Percentiles rank a stretch among this genome's conserved stretches.
phyloP scores from a whole-genome alignment of 2,888 invertebrate genomes.

The Scotopteryx bipunctaria region DNA sequence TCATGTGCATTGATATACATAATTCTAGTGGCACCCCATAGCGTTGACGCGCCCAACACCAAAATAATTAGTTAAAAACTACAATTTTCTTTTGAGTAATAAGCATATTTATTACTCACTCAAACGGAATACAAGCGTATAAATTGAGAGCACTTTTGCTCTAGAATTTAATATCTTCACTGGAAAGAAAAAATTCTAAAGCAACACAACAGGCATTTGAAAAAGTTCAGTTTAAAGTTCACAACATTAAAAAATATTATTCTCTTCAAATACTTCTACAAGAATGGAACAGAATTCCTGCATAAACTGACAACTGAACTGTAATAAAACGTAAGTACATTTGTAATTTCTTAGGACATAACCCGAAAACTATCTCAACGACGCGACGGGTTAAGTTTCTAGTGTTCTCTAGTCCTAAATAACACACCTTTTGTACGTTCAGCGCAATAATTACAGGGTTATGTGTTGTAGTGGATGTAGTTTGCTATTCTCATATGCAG shows the following conservation, averaged over 20 bases:
- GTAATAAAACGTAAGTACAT: too few relatives aligned
- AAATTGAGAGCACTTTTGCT: neutral
- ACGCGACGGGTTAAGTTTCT: neutral
- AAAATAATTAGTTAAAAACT: conserved; percentile 22
- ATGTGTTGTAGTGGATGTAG: conserved; percentile 12
- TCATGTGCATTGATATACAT: conserved; percentile 12
- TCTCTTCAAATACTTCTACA: too few relatives aligned
- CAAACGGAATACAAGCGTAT: neutral
- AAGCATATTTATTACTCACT: conserved; percentile 1
- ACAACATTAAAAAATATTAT: too few relatives aligned
- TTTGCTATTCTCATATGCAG: conserved; percentile 22
- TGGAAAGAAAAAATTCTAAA: too few relatives aligned
- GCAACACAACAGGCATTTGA: too few relatives aligned
- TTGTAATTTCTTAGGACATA: too few relatives aligned
- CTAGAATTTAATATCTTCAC: too few relatives aligned
- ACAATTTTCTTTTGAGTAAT: conserved; percentile 24
- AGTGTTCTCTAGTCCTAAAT: neutral
- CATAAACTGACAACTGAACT: too few relatives aligned
- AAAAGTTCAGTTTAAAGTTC: too few relatives aligned
- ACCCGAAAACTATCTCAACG: too few relatives aligned
- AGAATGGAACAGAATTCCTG: too few relatives aligned
- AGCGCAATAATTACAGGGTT: neutral
- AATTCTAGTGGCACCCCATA: conserved; percentile 22
- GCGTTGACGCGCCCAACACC: conserved; percentile 31
- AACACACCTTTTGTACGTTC: neutral